A percentile compares a stretch with the other conserved stretches of the same genome.
phyloP scores from a whole-genome alignment of 2,888 invertebrate genomes.

The Dynastes hyllus region DNA sequence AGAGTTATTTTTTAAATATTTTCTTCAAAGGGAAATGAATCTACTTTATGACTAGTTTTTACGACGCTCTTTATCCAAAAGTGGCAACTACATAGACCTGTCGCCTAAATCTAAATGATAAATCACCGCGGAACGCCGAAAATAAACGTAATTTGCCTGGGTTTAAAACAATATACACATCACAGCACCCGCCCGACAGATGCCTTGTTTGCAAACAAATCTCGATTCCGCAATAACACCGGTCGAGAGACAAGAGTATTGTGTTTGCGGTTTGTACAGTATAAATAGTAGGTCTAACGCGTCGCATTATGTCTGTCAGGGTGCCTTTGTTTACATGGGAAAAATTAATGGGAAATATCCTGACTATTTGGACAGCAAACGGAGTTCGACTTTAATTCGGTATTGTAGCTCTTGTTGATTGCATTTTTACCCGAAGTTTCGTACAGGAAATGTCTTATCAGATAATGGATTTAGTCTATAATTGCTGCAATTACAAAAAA shows the following conservation, averaged over 20 bases:
- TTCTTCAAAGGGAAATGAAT: not conserved
- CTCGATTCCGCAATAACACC: slow-evolving; percentile 32
- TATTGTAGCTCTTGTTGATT: not conserved
- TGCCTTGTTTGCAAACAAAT: slow-evolving; percentile 43
- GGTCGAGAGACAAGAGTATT: slow-evolving; percentile 5
- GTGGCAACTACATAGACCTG: not conserved
- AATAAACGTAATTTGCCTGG: slow-evolving; percentile 23
- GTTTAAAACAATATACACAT: slow-evolving; percentile 12
- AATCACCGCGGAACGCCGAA: slow-evolving; percentile 28
- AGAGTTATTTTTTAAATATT: not conserved
- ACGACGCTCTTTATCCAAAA: slow-evolving; percentile 6
- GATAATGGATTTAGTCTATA: too few relatives aligned
- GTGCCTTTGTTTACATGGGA: not conserved
- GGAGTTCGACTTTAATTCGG: not conserved
- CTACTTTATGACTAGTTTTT: not conserved
- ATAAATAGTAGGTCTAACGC: slow-evolving; percentile 18
- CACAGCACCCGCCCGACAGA: not conserved
- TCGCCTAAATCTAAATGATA: slow-evolving; percentile 16
- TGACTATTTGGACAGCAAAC: not conserved
- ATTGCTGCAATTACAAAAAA: too few relatives aligned
- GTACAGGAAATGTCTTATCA: too few relatives aligned
- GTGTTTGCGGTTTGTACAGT: slow-evolving; percentile 16
- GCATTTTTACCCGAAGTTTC: not conserved
- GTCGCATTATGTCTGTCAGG: not conserved
- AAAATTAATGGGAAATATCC: not conserved